These are phyloP conservation scores for Enteromius radiatus DNA, from an alignment of 2,797 vertebrate species.

Conservation along the genomic window DNA sequence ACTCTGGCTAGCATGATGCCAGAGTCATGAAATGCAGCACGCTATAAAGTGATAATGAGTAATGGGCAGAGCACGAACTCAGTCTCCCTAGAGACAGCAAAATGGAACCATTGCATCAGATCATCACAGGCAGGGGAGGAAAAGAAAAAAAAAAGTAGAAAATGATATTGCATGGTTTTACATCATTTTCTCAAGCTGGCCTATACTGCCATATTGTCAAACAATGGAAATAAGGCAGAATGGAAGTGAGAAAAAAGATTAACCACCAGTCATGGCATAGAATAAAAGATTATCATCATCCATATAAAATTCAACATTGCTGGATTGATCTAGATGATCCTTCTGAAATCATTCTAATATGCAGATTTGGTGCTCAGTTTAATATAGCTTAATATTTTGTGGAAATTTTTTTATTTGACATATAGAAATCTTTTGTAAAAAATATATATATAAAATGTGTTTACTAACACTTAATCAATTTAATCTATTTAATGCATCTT, in stretches of 20 bases:
- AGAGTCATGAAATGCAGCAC: conserved; percentile 42
- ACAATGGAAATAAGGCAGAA: neutral
- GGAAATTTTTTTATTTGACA: neutral
- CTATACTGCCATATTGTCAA: conserved; percentile 18
- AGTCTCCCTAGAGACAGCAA: conserved; percentile 52
- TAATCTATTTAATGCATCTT: neutral
- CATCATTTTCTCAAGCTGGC: conserved; percentile 61
- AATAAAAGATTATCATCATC: neutral
- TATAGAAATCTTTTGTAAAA: neutral
- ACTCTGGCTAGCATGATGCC: conserved; percentile 34
- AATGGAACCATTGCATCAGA: conserved; percentile 62
- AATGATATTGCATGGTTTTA: conserved; percentile 62
- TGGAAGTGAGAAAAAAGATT: neutral
- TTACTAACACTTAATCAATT: neutral
- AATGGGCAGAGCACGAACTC: conserved; percentile 33
- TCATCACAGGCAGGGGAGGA: conserved; percentile 23
- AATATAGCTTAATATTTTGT: neutral
- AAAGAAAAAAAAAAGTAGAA: conserved; percentile 19
- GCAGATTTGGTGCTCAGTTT: neutral
- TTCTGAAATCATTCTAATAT: neutral
- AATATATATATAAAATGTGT: neutral
- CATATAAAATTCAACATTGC: neutral
- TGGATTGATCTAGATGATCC: neutral
- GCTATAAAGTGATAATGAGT: conserved; percentile 46
- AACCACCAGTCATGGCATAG: neutral